phyloP scores from a whole-genome alignment of 2,797 vertebrate genomes.

The Anomalospiza imberbis region DNA sequence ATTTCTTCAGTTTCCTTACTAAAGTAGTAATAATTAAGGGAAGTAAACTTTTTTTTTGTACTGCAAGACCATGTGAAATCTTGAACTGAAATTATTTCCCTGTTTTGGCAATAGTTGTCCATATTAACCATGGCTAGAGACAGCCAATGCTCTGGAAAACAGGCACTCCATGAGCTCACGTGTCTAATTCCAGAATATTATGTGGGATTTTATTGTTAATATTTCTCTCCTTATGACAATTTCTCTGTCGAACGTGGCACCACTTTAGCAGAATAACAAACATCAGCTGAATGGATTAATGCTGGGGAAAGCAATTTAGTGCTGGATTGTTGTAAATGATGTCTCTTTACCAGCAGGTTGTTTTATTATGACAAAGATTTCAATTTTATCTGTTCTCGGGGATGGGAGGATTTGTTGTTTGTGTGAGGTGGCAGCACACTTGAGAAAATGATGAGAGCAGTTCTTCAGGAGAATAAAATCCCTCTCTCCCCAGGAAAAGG shows the following conservation, averaged over 20 bases:
- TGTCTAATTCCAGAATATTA: background rate
- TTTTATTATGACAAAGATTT: slow-evolving; percentile 51
- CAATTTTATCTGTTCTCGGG: background rate
- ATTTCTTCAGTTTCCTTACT: background rate
- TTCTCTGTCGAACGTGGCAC: background rate
- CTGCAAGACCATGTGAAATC: background rate
- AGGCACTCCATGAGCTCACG: background rate
- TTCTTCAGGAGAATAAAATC: background rate
- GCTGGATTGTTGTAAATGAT: slow-evolving; percentile 29
- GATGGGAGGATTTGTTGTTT: slow-evolving; percentile 31
- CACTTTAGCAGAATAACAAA: slow-evolving; percentile 35
- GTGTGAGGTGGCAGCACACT: background rate
- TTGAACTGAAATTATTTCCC: background rate
- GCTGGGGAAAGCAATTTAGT: slow-evolving; percentile 9
- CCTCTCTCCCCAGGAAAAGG: background rate
- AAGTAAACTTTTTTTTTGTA: background rate
- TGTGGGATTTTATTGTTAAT: background rate
- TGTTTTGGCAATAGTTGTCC: background rate
- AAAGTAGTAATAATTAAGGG: background rate
- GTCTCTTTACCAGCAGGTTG: slow-evolving; percentile 37
- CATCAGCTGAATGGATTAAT: slow-evolving; percentile 14
- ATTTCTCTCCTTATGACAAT: slow-evolving; percentile 10
- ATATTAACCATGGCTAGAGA: background rate
- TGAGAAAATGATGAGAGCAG: background rate
- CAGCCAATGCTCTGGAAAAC: background rate